A percentile compares a stretch with the other conserved stretches of the same genome.
phyloP scores from a whole-genome alignment of 2,797 vertebrate species.

The Luscinia luscinia region DNA sequence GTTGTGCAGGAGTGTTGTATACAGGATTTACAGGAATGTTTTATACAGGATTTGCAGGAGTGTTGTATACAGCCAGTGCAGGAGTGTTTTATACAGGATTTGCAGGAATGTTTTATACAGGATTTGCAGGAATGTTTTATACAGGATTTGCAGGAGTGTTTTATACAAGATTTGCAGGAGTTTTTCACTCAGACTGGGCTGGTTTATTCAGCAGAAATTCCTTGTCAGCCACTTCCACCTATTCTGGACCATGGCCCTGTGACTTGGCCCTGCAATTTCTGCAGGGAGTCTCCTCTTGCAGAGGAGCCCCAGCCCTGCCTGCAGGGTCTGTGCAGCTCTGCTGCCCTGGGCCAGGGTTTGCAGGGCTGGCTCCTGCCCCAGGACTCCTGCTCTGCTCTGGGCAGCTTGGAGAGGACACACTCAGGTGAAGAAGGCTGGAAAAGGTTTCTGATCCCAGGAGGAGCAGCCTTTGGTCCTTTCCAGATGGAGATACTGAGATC shows the following conservation, averaged over 20 bases:
- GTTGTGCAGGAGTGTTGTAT: no score
- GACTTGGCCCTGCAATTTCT: background rate
- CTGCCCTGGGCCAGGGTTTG: background rate
- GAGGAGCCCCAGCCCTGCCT: background rate
- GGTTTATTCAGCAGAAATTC: background rate
- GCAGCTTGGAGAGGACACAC: background rate
- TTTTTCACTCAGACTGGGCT: background rate
- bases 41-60: no score
- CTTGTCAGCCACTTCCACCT: background rate
- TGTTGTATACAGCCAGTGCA: no score
- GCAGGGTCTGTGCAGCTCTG: background rate
- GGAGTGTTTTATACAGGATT: background rate
- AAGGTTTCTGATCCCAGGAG: background rate
- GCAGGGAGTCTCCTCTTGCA: background rate
- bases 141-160: no score
- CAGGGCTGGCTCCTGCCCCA: background rate
- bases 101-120: background rate
- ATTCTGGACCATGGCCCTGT: background rate
- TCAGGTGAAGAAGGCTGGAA: background rate
- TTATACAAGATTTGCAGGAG: fast-evolving
- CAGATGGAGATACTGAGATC: background rate
- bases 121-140: background rate
- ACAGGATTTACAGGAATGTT: no score
- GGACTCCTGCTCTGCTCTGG: background rate
- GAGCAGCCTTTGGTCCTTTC: background rate